Base-by-base conservation (phyloP, 2,797 vertebrate genomes). In the Paedocypris micromegethes region DNA sequence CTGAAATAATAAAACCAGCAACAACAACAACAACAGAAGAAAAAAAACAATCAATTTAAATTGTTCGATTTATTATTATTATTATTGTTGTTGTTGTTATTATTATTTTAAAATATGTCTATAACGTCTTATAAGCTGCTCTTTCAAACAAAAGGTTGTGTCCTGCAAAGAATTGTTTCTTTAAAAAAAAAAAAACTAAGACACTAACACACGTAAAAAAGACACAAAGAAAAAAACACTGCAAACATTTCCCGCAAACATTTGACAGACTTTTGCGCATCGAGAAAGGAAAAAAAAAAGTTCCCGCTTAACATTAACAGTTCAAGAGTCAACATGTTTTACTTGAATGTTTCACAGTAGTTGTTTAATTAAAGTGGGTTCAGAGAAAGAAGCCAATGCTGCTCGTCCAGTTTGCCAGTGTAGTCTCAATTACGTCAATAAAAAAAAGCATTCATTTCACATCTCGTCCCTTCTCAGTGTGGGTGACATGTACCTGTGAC, bases 401-500 rank as follows among this genome's bases (percentile, higher is more conserved):
- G 50, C 45, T 4, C 54, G 42, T 70, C 68, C 58, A 63, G 60
- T 70, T 52, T 63, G 39, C 40, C 45, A 61, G 58, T 43, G 56
- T 52, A 69, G 58, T 62, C 45, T 62, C 39, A 53, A 64, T 38
- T 9, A 9, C 53, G 9, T 64, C 43, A 55, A 48, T 42, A 69
- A 61, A 23, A 23, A 23, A 59, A 68, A 48, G 9, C 44, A 61
- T 47, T 2, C 41, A 40, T 54, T 6, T 38, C 57, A 53, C 8
- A 52, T 49, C 44, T 69, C 55, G 44, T 74, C 77, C 70, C 70
- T 79, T 83, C 85, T 90, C 87, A 90, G 85, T 90, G 88, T 84
- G 86, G 83, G 82, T 88, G 86, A 85, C 83, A 87, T 79, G 94
- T 94, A 96, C 95, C 95, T 95, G 94, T 91, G 87, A 91, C 91